Percentiles rank a stretch among this genome's conserved stretches.
Evolutionary conservation across 2,113 vertebrate species (phyloP).

Genomic region (Catharus fuscescens): DNA sequence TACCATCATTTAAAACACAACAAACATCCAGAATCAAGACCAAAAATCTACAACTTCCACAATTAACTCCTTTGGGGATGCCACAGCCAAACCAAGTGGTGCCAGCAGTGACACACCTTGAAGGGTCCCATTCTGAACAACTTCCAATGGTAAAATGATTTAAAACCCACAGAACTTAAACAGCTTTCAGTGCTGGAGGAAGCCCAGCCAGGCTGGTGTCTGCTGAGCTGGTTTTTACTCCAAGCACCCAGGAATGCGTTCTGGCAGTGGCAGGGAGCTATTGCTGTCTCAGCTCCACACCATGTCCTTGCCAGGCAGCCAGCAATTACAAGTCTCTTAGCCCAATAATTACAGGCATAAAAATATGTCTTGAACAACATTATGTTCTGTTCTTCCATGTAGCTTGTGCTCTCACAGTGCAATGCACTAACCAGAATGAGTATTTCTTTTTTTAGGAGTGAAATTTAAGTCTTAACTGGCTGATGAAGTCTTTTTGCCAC

Average conservation of each 20-base stretch:
- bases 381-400: accelerated
- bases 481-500: not conserved
- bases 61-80: not conserved
- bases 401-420: not conserved
- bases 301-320: not conserved
- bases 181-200: not conserved
- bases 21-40: not conserved
- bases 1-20: not conserved
- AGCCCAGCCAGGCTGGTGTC: not conserved
- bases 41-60: not conserved
- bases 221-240: not conserved
- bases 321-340: conserved; percentile 13
- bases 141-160: not conserved
- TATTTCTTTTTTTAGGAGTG: not conserved
- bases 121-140: not conserved
- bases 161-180: not conserved
- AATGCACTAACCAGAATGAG: not conserved
- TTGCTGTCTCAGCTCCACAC: not conserved
- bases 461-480: not conserved
- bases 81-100: not conserved
- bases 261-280: not conserved
- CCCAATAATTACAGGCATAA: not conserved
- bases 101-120: no score
- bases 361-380: not conserved
- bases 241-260: not conserved